These are phyloP conservation scores for Mactromeris polynyma DNA, from an alignment of 2,888 invertebrate genomes.

Conservation along the genomic window DNA sequence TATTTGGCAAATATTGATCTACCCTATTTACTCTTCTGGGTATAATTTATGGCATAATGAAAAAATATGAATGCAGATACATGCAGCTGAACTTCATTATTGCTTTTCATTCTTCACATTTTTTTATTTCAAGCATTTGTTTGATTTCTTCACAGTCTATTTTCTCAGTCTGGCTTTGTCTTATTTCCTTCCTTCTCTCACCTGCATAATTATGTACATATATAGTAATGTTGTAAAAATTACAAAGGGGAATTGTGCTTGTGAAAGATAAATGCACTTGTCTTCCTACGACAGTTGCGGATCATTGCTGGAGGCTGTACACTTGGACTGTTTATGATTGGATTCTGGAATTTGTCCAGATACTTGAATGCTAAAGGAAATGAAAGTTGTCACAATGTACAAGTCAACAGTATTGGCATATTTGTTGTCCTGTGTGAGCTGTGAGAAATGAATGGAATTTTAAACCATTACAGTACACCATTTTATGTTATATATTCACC, in stretches of 20 bases:
- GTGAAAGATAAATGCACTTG: neutral
- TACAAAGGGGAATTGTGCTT: neutral
- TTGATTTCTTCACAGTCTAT: no score
- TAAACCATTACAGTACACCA: neutral
- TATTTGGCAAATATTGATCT: no score
- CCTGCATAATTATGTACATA: neutral
- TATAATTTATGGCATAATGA: no score
- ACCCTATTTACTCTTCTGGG: no score
- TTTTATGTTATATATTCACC: neutral
- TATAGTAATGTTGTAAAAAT: neutral
- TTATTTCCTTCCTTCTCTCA: neutral
- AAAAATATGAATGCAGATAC: no score
- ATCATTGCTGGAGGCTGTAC: slow-evolving; percentile 5
- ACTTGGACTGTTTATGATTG: neutral
- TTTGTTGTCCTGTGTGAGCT: neutral
- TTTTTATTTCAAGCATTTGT: no score
- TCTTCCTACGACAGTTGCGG: neutral
- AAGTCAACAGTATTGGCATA: neutral
- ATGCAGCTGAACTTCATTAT: no score
- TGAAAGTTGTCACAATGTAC: neutral
- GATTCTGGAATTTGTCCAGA: neutral
- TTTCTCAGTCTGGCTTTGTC: neutral
- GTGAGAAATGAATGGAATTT: slow-evolving; percentile 6
- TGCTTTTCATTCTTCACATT: no score
- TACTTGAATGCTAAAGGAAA: neutral